A percentile compares a stretch with the other conserved stretches of the same genome.
phyloP scores from a whole-genome alignment of 2,888 invertebrate genomes.

The Acrobasis suavella region DNA sequence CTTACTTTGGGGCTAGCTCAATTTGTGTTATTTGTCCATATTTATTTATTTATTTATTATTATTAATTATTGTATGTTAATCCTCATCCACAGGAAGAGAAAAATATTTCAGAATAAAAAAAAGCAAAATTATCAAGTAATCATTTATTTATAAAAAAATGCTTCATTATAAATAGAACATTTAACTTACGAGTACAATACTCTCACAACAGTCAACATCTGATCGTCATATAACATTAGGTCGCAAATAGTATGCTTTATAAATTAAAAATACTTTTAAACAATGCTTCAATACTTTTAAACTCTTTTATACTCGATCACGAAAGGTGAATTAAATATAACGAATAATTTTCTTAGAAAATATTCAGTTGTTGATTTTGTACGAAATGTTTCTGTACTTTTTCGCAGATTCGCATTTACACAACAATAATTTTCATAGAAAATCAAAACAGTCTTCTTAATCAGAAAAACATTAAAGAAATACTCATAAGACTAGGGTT shows the following conservation, averaged over 20 bases:
- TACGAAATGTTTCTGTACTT: constrained; percentile 20
- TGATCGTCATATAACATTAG: constrained; percentile 47
- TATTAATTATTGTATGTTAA: too few species aligned
- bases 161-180: constrained; percentile 76
- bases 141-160: constrained; percentile 74
- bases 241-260: constrained; percentile 47
- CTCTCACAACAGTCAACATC: constrained; percentile 61
- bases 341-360: constrained; percentile 9
- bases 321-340: constrained; percentile 40
- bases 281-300: constrained; percentile 38
- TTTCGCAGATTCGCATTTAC: constrained; percentile 32
- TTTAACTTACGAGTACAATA: constrained; percentile 65
- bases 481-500: constrained; percentile 62
- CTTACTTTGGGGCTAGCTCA: too few species aligned
- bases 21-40: too few species aligned
- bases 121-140: constrained; percentile 40
- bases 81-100: too few species aligned
- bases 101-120: constrained; percentile 11
- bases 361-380: not conserved
- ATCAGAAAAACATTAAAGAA: constrained; percentile 51
- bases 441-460: constrained; percentile 69
- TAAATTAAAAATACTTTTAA: constrained; percentile 41
- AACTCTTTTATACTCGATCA: constrained; percentile 40
- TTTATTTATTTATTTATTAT: too few species aligned
- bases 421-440: constrained; percentile 42